Evolutionary conservation across 2,888 invertebrate genomes (phyloP), one percentile per base, ranked within the genome.

Genomic region (Morpho deidamia): DNA sequence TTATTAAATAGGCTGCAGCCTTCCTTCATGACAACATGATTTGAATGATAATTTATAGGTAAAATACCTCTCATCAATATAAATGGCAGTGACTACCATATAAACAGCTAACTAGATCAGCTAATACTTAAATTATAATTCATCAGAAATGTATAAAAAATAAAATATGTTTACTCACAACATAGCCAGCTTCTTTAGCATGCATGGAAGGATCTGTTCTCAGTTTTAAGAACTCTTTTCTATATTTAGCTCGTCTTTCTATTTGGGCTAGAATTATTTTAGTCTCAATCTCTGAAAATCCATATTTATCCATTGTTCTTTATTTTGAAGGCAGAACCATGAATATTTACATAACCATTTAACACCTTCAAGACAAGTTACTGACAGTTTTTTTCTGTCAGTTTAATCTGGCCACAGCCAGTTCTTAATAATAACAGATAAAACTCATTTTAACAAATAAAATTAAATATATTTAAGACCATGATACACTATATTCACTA

Each of bases 121-220:
- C 23, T 23, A 23, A 23, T 23, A 23, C 14, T 14, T 23, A 23
- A 23, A 14, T 14, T 14, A 14, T 14, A 14, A 2, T 14, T 23
- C 1, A 23, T 23, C 23, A 23, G 23, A 23, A 23, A 23, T 23
- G 5, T 23, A 33, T 40, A 40, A 40, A 40, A 8, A 40, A 40
- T 11, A 8, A 40, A 40, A 14, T 3, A 42, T 10, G 23, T 14
- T 5, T 41, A 91, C 93, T 90, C 90, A 95, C 95, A 71, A 95
- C 85, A 76, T 88, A 79, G n/a, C 94, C 95, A 47, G 92, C 92
- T 72, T 93, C 91, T 10, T 77, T 74, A 7, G 91, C 90, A 83
- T 94, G 93, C 55, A 90, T 83, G 70, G 91, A 91, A 4, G 97
- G 97, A 78, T 96, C 93, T 4, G 92, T 87, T 23, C 87, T 76